These are phyloP conservation scores for Verasper variegatus DNA, from an alignment of 2,113 vertebrate species.

Conservation along the genomic window DNA sequence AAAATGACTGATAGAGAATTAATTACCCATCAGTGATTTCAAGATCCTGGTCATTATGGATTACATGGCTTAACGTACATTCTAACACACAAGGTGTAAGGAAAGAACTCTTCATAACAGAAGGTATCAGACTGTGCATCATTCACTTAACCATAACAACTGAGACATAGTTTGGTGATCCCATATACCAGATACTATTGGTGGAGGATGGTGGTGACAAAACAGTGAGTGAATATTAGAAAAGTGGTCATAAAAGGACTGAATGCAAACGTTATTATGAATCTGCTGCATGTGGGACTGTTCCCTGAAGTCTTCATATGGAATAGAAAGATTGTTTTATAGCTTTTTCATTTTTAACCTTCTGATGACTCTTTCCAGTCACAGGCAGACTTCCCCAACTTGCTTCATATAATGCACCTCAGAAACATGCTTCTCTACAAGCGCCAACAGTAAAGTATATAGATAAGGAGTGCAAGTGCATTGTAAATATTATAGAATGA, in stretches of 20 bases:
- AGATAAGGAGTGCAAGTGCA: no score
- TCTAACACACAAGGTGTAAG: not conserved
- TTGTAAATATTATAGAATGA: not conserved
- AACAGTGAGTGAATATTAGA: no score
- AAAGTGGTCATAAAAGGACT: no score
- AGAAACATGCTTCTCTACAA: not conserved
- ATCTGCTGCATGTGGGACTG: no score
- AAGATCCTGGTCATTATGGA: not conserved
- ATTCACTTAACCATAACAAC: not conserved
- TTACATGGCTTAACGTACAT: not conserved
- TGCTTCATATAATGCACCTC: not conserved
- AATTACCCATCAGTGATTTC: not conserved
- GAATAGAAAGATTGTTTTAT: not conserved
- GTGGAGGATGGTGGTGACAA: no score
- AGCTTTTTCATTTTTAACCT: not conserved
- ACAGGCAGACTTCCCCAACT: not conserved
- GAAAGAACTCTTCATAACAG: not conserved
- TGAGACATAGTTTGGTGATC: not conserved
- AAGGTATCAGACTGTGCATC: no score
- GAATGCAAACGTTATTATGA: no score
- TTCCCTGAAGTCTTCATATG: not conserved
- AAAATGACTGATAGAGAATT: constrained; percentile 14
- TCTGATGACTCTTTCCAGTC: not conserved
- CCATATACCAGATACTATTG: not conserved
- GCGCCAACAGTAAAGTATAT: no score